Conservation (phyloP, 2,113 vertebrate species). For the Amazona guildingii region DNA sequence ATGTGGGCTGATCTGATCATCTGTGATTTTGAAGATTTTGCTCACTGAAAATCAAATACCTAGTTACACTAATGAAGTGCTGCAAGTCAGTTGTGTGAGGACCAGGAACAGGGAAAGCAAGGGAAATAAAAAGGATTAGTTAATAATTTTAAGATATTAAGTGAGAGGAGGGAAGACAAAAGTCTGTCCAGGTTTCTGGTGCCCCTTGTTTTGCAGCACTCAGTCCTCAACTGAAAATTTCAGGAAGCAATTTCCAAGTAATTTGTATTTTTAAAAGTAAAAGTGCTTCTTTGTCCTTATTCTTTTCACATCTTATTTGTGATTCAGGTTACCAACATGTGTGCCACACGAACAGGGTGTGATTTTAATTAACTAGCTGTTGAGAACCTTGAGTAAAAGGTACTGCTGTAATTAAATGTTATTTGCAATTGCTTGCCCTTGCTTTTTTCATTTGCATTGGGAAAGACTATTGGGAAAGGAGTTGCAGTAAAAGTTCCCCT, state of each 20-base stretch:
- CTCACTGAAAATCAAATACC: not conserved
- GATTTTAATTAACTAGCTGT: not conserved
- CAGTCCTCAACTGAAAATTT: not conserved
- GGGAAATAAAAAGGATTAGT: rapidly evolving
- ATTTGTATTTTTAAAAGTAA: not conserved
- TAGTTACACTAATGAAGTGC: not conserved
- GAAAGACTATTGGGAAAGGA: not conserved
- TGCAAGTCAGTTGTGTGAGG: not conserved
- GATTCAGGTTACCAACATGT: not conserved
- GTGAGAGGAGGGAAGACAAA: not conserved
- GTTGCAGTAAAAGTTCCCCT: not conserved
- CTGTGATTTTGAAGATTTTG: not conserved
- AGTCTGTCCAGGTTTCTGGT: not conserved
- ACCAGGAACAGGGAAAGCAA: not conserved
- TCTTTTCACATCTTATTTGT: not conserved
- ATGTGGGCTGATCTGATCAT: not conserved
- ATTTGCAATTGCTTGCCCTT: not conserved
- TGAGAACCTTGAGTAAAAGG: not conserved
- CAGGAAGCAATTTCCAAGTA: not conserved
- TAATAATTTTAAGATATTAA: not conserved
- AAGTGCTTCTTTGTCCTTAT: not conserved
- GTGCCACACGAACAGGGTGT: not conserved
- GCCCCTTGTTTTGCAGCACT: not conserved
- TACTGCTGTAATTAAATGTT: not conserved
- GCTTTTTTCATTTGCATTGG: not conserved